Conservation (phyloP, 2,113 vertebrate species). For the Lamprotornis superbus region DNA sequence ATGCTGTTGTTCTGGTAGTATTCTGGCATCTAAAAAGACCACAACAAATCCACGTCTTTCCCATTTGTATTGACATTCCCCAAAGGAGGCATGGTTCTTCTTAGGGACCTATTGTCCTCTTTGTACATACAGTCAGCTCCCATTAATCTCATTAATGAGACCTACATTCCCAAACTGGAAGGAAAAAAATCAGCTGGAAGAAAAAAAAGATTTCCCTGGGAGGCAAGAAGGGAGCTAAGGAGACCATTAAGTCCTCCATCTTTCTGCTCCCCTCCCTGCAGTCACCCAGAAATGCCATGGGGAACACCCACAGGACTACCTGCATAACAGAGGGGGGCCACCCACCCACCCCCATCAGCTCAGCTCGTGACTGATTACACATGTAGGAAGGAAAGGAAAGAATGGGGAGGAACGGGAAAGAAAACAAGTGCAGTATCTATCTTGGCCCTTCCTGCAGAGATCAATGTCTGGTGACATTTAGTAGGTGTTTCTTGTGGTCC, state of each 20-base stretch:
- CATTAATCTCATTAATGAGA: slow-evolving; percentile 60
- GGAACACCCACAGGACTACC: background rate
- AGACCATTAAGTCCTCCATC: background rate
- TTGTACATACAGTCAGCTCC: slow-evolving; percentile 10
- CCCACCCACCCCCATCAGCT: background rate
- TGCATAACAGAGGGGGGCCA: background rate
- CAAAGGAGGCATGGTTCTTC: slow-evolving; percentile 9
- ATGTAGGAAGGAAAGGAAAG: background rate
- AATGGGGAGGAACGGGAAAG: background rate
- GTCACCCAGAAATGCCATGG: background rate
- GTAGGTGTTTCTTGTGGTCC: background rate
- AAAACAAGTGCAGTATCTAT: background rate
- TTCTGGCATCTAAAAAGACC: slow-evolving; percentile 12
- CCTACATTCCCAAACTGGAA: slow-evolving; percentile 47
- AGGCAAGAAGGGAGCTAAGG: background rate
- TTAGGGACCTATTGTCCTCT: slow-evolving; percentile 44
- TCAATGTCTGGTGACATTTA: background rate
- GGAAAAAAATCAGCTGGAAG: slow-evolving; percentile 24
- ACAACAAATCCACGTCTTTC: slow-evolving; percentile 6
- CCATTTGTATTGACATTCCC: slow-evolving; percentile 39
- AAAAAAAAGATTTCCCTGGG: slow-evolving; percentile 21
- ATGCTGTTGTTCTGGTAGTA: slow-evolving; percentile 13
- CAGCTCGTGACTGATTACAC: background rate
- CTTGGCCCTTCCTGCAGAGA: background rate
- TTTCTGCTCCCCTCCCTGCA: background rate